These are phyloP conservation scores for Cryptophagus acutangulus DNA, from an alignment of 2,888 invertebrate species.

Conservation along the genomic window DNA sequence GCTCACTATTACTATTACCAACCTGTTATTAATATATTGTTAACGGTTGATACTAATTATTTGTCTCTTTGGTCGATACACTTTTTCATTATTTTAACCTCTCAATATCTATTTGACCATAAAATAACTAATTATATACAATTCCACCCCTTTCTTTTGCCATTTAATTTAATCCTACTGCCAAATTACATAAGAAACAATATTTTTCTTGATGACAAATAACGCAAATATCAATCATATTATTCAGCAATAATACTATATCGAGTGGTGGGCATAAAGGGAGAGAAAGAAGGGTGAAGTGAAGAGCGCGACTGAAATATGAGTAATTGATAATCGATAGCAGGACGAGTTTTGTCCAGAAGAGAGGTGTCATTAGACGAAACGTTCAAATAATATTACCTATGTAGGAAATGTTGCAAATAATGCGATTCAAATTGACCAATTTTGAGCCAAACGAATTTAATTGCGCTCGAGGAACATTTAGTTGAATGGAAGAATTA, in stretches of 20 bases:
- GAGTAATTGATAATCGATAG: slow-evolving; percentile 48
- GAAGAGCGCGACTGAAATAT: slow-evolving; percentile 39
- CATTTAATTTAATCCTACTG: too few species aligned
- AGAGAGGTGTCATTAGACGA: slow-evolving; percentile 40
- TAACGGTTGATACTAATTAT: slow-evolving; percentile 46
- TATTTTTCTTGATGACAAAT: slow-evolving; percentile 34
- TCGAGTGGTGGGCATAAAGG: background rate
- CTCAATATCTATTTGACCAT: too few species aligned
- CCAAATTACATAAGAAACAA: too few species aligned
- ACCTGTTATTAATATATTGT: slow-evolving; percentile 48
- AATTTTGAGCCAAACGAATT: too few species aligned
- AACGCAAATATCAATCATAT: slow-evolving; percentile 35
- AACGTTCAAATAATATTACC: slow-evolving; percentile 39
- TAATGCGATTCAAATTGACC: too few species aligned
- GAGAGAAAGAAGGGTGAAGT: slow-evolving; percentile 24
- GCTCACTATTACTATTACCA: slow-evolving; percentile 42
- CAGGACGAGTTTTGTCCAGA: slow-evolving; percentile 35
- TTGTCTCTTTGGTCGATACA: slow-evolving; percentile 23
- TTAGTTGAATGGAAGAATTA: too few species aligned
- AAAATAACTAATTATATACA: too few species aligned
- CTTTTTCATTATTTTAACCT: too few species aligned
- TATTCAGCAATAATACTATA: slow-evolving; percentile 24
- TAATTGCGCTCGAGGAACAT: too few species aligned
- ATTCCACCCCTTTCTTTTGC: too few species aligned
- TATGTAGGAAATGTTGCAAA: slow-evolving; percentile 10